These are phyloP conservation scores for Acinonyx jubatus DNA, from an alignment of 2,113 vertebrate species.

Conservation along the genomic window DNA sequence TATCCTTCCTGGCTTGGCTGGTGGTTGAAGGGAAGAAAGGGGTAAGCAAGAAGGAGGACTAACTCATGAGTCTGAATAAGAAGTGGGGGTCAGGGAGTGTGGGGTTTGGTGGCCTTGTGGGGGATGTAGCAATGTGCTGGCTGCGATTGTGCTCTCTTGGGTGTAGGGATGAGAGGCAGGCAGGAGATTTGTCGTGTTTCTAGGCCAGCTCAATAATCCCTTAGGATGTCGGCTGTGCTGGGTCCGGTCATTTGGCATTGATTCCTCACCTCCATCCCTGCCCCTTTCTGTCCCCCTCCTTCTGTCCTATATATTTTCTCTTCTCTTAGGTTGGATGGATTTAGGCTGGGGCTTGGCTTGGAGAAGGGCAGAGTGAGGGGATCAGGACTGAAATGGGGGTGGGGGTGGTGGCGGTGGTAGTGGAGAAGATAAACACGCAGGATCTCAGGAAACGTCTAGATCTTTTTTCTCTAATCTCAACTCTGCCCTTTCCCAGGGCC, in stretches of 20 bases:
- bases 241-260: conserved; percentile 11
- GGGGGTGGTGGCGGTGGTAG: not conserved
- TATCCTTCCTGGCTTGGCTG: not conserved
- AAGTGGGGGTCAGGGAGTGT: not conserved
- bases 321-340: not conserved
- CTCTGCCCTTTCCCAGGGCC: not conserved
- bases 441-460: conserved; percentile 10
- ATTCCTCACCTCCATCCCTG: conserved; percentile 7
- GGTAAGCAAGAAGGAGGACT: not conserved
- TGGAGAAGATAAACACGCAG: not conserved
- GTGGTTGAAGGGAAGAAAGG: not conserved
- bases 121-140: not conserved
- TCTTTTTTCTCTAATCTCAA: not conserved
- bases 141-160: not conserved
- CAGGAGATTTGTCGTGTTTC: conserved; percentile 60
- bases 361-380: not conserved
- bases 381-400: not conserved
- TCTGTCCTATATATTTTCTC: conserved; percentile 65
- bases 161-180: conserved; percentile 44
- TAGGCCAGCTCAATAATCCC: conserved; percentile 76
- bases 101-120: not conserved
- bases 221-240: conserved; percentile 53
- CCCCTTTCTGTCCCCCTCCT: conserved; percentile 46
- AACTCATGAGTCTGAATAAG: not conserved
- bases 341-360: not conserved